These are phyloP conservation scores for Drosophila ustulata DNA, from an alignment of 2,888 invertebrate species.

Conservation along the genomic window DNA sequence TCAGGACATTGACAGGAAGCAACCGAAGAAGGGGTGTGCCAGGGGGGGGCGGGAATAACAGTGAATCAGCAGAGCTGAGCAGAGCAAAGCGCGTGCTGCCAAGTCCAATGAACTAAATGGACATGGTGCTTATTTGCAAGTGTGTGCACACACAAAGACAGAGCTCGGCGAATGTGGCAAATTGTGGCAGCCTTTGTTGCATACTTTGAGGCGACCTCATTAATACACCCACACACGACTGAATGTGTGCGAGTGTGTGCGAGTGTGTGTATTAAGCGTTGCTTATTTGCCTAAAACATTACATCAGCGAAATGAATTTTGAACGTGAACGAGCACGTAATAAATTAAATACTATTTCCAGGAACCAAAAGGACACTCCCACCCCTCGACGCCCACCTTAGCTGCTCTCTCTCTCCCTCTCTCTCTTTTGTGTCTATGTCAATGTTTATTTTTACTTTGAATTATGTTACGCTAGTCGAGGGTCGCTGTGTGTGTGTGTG, in stretches of 20 bases:
- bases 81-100: conserved; percentile 47
- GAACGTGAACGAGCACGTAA: conserved; percentile 57
- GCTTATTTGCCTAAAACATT: conserved; percentile 76
- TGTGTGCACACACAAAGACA: conserved; percentile 35
- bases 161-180: conserved; percentile 1
- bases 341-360: conserved; percentile 73
- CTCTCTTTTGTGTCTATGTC: conserved; percentile 44
- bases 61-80: conserved; percentile 11
- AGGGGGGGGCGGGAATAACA: neutral
- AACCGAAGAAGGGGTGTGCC: neutral
- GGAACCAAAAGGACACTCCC: conserved; percentile 47
- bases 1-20: conserved; percentile 33
- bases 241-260: no score
- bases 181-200: conserved; percentile 56
- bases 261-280: conserved; percentile 45
- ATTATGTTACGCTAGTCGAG: conserved; percentile 62
- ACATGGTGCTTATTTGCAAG: conserved; percentile 44
- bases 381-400: conserved; percentile 14
- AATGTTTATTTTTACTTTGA: conserved; percentile 77
- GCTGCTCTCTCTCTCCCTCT: neutral
- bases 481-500: neutral
- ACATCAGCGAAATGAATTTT: conserved; percentile 78
- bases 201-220: conserved; percentile 75
- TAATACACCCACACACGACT: conserved; percentile 49
- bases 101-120: conserved; percentile 77